phyloP scores from a whole-genome alignment of 2,888 invertebrate species.

The Dioctria rufipes region DNA sequence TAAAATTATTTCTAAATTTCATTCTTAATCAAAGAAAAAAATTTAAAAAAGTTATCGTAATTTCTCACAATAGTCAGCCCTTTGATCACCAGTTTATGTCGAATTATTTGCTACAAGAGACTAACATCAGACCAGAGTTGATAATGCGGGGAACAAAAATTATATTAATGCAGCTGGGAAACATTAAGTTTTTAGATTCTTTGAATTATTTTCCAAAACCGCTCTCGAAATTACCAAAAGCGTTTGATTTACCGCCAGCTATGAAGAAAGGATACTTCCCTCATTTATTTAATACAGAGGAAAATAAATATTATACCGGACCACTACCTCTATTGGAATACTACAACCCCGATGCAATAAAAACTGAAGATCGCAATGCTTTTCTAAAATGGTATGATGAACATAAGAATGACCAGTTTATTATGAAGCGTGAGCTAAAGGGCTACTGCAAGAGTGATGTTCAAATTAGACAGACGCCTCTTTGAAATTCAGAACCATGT shows the following conservation, averaged over 20 bases:
- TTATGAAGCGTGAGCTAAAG: slow-evolving; percentile 28
- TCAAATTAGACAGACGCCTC: slow-evolving; percentile 38
- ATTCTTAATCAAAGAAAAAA: too few species aligned
- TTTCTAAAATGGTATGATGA: slow-evolving; percentile 29
- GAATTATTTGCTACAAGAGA: too few species aligned
- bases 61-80: too few species aligned
- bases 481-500: slow-evolving; percentile 48
- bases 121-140: too few species aligned
- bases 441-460: slow-evolving; percentile 48
- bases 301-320: slow-evolving; percentile 46
- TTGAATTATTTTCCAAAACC: slow-evolving; percentile 61
- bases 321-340: slow-evolving; percentile 4
- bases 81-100: neutral
- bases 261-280: slow-evolving; percentile 61
- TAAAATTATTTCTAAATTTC: too few species aligned
- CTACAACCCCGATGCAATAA: slow-evolving; percentile 29
- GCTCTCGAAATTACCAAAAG: slow-evolving; percentile 57
- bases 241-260: slow-evolving; percentile 56
- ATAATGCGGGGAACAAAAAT: slow-evolving; percentile 27
- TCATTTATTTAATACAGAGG: slow-evolving; percentile 56
- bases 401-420: slow-evolving; percentile 23
- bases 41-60: too few species aligned
- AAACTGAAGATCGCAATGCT: neutral
- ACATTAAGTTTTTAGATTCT: slow-evolving; percentile 20
- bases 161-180: neutral